These are phyloP conservation scores for Mesaphorura yosii DNA, from an alignment of 1,140 invertebrate genomes.

Conservation along the genomic window DNA sequence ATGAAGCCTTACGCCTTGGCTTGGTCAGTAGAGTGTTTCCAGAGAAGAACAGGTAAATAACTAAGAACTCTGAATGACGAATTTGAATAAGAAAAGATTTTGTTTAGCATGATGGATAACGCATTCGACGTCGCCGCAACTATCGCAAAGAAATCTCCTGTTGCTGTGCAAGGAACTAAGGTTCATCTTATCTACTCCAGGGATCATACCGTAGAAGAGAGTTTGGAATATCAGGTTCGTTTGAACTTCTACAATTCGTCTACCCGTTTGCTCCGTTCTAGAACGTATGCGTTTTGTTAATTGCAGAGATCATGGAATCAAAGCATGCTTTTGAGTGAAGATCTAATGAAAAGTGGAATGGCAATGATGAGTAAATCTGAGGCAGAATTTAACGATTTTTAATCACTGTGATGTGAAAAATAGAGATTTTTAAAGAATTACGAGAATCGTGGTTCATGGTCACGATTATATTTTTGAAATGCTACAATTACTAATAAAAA, in stretches of 20 bases:
- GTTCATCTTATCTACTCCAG: slow-evolving; percentile 68
- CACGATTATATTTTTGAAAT: no score
- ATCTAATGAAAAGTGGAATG: slow-evolving; percentile 66
- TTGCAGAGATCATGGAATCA: slow-evolving; percentile 66
- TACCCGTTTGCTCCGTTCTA: not conserved
- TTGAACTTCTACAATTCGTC: not conserved
- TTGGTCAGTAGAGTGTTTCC: slow-evolving; percentile 62
- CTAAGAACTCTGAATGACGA: slow-evolving; percentile 10
- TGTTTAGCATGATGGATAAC: slow-evolving; percentile 51
- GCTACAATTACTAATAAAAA: no score
- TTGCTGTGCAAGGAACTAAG: slow-evolving; percentile 86
- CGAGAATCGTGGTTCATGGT: no score
- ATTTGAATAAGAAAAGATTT: not conserved
- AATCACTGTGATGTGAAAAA: no score
- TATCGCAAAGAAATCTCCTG: slow-evolving; percentile 84
- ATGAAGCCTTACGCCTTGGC: slow-evolving; percentile 65
- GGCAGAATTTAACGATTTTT: slow-evolving; percentile 18
- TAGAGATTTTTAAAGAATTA: no score
- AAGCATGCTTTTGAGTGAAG: slow-evolving; percentile 78
- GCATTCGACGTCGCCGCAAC: slow-evolving; percentile 59
- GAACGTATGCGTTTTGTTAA: slow-evolving; percentile 24
- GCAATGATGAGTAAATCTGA: slow-evolving; percentile 55
- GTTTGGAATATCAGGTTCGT: slow-evolving; percentile 75
- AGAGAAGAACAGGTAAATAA: slow-evolving; percentile 52
- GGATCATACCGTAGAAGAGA: slow-evolving; percentile 72